A percentile compares a stretch with the other conserved stretches of the same genome.
Conservation (phyloP, 2,113 vertebrate species). For the Perccottus glenii region DNA sequence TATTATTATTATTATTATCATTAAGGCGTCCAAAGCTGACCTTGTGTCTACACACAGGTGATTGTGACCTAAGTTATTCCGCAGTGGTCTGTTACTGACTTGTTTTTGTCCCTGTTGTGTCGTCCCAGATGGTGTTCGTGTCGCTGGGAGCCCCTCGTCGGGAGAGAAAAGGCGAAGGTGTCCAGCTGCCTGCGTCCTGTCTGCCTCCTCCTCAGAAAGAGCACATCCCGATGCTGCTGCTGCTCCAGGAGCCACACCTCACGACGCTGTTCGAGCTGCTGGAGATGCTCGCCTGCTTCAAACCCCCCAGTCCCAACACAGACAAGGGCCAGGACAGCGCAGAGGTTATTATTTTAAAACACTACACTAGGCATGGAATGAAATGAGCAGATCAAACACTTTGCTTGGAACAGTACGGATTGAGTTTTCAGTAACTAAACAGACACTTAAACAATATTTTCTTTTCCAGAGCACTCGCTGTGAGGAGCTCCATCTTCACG, state of each 20-base stretch:
- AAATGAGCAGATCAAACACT: too few species aligned
- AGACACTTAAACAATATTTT: background rate
- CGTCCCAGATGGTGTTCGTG: conserved; percentile 95
- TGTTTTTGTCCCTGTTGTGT: background rate
- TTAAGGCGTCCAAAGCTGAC: too few species aligned
- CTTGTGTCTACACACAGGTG: too few species aligned
- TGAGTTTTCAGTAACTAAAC: too few species aligned
- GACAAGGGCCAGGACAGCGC: conserved; percentile 82
- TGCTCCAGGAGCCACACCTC: conserved; percentile 97
- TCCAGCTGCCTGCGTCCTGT: conserved; percentile 97
- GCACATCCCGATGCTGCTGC: conserved; percentile 98
- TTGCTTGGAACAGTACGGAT: too few species aligned
- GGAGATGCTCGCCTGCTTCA: conserved; percentile 98
- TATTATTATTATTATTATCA: too few species aligned
- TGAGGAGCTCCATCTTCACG: conserved; percentile 97
- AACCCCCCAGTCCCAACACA: conserved; percentile 86
- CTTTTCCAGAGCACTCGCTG: conserved; percentile 84
- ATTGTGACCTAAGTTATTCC: too few species aligned
- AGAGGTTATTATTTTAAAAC: conserved; percentile 78
- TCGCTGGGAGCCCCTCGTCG: conserved; percentile 95
- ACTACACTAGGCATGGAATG: too few species aligned
- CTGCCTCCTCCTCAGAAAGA: conserved; percentile 97
- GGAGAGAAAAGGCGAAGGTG: conserved; percentile 95
- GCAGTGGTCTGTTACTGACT: background rate
- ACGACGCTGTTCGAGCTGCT: conserved; percentile 96